Base-by-base conservation (phyloP, 1,140 invertebrate genomes). In the Drosophila dunni region DNA sequence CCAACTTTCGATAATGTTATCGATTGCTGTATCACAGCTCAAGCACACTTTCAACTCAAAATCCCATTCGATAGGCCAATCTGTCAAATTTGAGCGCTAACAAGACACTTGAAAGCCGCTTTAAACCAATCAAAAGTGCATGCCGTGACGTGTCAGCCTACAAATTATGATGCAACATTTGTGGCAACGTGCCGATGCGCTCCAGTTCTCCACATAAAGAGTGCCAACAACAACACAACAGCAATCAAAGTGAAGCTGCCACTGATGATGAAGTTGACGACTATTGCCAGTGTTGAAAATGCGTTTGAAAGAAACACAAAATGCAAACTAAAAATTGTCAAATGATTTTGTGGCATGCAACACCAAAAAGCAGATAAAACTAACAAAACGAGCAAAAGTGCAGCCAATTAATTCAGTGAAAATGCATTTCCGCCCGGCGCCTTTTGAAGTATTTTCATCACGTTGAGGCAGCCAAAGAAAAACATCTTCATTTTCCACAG, bases 121-220 rank as follows among this genome's bases (percentile, higher is more conserved):
- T 51, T 0, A 7, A 13, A 51, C 2, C 34, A 36, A 53, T 53
- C 50, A 13, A 34, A 36, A 53, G 50, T 17, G 6, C 60, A 13
- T 5, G 2, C 3, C 33, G 54, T 34, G 34, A 64, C 45, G 34
- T 34, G 53, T 36, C 40, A 58, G 33, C 42, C 20, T 38, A 34
- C 20, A 66, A 61, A 65, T 65, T 50, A 40, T 83, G 45, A 79
- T 84, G 80, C 81, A 83, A 81, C 78, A 81, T 75, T 78, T 66
- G 68, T 48, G 54, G 75, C 77, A 74, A 73, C 83, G 46, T 79
- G 70, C 50, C 83, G 82, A 79, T 82, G 75, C 82, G 82, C 79
- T 85, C 82, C 64, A 88, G 38, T 88, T 88, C 79, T 66, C 75
- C 33, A 24, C 73, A 61, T 38, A 66, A 69, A 51, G 46, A 44